Conservation (phyloP, 2,888 invertebrate species). For the Rhorus exstirpatorius region DNA sequence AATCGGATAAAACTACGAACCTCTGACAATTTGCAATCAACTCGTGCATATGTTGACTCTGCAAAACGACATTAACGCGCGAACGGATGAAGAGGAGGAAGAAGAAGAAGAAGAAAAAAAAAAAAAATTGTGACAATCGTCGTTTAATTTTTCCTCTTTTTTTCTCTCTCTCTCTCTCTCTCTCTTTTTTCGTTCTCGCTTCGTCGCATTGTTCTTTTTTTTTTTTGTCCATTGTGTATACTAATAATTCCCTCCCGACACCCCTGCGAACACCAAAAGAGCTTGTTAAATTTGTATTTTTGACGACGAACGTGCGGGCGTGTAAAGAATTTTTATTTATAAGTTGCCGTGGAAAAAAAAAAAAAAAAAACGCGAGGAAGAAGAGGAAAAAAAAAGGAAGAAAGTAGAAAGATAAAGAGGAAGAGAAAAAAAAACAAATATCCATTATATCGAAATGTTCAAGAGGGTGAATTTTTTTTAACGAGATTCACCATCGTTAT, state of each 20-base stretch:
- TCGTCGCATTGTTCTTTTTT: slow-evolving; percentile 33
- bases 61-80: slow-evolving; percentile 20
- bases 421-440: slow-evolving; percentile 47
- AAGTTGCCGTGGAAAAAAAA: slow-evolving; percentile 56
- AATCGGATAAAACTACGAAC: no score
- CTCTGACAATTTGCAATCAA: no score
- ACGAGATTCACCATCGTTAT: slow-evolving; percentile 67
- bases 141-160: slow-evolving; percentile 31
- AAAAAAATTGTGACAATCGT: slow-evolving; percentile 61
- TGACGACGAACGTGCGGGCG: slow-evolving; percentile 55
- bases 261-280: slow-evolving; percentile 39
- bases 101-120: slow-evolving; percentile 14
- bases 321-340: slow-evolving; percentile 58
- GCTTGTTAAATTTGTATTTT: slow-evolving; percentile 70
- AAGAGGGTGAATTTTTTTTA: slow-evolving; percentile 65
- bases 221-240: slow-evolving; percentile 49
- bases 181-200: slow-evolving; percentile 20
- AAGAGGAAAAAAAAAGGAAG: slow-evolving; percentile 30
- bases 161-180: slow-evolving; percentile 15
- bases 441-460: slow-evolving; percentile 67
- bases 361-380: slow-evolving; percentile 35
- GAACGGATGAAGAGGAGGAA: background rate
- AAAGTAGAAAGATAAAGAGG: slow-evolving; percentile 48
- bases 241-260: slow-evolving; percentile 34
- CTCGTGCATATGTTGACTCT: slow-evolving; percentile 29